Evolutionary conservation across 2,113 vertebrate species (phyloP).

Genomic region (Argyrosomus japonicus): DNA sequence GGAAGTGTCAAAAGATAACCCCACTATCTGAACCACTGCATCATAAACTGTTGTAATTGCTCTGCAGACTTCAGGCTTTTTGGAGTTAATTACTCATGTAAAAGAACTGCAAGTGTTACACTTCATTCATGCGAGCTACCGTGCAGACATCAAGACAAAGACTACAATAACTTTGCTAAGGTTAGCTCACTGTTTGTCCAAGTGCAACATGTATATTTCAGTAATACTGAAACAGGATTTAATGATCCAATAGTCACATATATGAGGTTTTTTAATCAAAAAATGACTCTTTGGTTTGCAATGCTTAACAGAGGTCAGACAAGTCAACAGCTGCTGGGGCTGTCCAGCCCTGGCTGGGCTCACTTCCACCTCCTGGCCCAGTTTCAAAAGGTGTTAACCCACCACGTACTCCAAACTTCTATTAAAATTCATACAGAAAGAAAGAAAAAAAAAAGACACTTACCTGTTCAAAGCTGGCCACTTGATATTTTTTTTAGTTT

Average conservation of each 20-base stretch:
- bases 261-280: conserved; percentile 3
- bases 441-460: not conserved
- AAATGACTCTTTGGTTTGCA: conserved; percentile 9
- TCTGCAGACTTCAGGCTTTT: conserved; percentile 13
- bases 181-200: not conserved
- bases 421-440: not conserved
- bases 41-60: conserved; percentile 30
- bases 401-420: conserved; percentile 28
- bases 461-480: conserved; percentile 61
- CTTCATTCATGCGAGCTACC: not conserved
- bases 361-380: conserved; percentile 59
- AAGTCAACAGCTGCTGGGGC: conserved; percentile 57
- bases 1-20: conserved; percentile 15
- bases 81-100: conserved; percentile 25
- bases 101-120: not conserved
- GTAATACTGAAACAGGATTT: not conserved
- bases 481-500: not conserved
- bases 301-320: conserved; percentile 58
- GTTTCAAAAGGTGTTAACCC: conserved; percentile 61
- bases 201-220: not conserved
- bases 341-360: conserved; percentile 25
- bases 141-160: not conserved
- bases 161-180: not conserved
- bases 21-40: conserved; percentile 28
- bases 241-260: not conserved